These are phyloP conservation scores for Formica selysi DNA, from an alignment of 1,140 invertebrate genomes.

Conservation along the genomic window DNA sequence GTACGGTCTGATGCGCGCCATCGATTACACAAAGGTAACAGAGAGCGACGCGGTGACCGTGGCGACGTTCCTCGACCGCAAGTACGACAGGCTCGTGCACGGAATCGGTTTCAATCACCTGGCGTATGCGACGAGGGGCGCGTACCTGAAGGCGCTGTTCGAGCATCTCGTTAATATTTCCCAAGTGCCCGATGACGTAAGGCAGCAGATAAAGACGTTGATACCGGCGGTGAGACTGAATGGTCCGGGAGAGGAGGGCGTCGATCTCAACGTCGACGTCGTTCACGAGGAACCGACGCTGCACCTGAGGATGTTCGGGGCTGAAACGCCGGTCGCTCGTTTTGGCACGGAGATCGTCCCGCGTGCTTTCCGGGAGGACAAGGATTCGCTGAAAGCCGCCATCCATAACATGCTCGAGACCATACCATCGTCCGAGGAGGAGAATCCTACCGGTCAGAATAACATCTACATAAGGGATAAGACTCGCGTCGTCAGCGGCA, in stretches of 20 bases:
- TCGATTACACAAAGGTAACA: conserved; percentile 26
- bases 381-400: conserved; percentile 14
- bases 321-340: no score
- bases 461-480: neutral
- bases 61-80: conserved; percentile 47
- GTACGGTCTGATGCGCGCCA: conserved; percentile 44
- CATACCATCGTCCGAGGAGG: neutral
- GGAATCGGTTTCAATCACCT: conserved; percentile 45
- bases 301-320: neutral
- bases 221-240: conserved; percentile 11
- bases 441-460: neutral
- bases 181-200: conserved; percentile 38
- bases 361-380: neutral
- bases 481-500: neutral
- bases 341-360: neutral
- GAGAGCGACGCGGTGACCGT: conserved; percentile 16
- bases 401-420: neutral
- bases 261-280: conserved; percentile 54
- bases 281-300: neutral
- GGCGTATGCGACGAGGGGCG: conserved; percentile 55
- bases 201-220: conserved; percentile 3
- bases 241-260: conserved; percentile 34
- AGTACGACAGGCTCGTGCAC: conserved; percentile 53
- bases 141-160: conserved; percentile 47
- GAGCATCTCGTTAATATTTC: conserved; percentile 35